phyloP scores from a whole-genome alignment of 2,797 vertebrate genomes.

The Aythya fuligula region DNA sequence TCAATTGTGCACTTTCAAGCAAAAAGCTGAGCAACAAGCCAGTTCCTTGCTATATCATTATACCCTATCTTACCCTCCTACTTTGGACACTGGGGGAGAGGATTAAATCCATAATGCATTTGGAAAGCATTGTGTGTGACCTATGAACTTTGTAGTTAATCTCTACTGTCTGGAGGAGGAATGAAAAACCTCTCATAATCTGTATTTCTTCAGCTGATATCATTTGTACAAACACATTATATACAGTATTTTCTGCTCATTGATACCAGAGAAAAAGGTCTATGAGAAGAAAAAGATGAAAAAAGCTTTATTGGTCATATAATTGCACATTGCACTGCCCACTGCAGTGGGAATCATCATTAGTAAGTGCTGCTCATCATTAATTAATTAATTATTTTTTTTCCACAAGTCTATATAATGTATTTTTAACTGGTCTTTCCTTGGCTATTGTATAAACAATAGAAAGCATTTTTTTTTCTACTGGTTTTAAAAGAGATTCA shows the following conservation, averaged over 20 bases:
- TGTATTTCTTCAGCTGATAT: neutral
- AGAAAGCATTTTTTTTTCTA: neutral
- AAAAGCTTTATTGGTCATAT: neutral
- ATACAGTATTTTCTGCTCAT: neutral
- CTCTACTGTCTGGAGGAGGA: neutral
- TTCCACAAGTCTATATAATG: neutral
- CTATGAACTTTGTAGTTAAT: slow-evolving; percentile 9
- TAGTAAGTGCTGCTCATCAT: neutral
- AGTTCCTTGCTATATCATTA: neutral
- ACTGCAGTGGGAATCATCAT: neutral
- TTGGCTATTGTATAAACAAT: neutral
- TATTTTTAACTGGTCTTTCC: neutral
- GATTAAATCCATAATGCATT: slow-evolving; percentile 29
- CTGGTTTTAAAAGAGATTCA: neutral
- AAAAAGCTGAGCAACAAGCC: slow-evolving; percentile 18
- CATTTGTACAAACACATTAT: neutral
- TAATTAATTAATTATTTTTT: neutral
- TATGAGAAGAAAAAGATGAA: neutral
- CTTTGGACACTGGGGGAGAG: neutral
- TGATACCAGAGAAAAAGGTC: neutral
- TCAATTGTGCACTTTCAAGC: neutral
- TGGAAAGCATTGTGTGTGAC: neutral
- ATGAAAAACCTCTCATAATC: neutral
- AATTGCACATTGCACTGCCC: neutral
- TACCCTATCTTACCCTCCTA: neutral